Percentiles rank a stretch among this genome's conserved stretches.
These are phyloP conservation scores for Heliocidaris erythrogramma DNA, from an alignment of 35 echinoderm and acorn worm species.

Conservation along the genomic window DNA sequence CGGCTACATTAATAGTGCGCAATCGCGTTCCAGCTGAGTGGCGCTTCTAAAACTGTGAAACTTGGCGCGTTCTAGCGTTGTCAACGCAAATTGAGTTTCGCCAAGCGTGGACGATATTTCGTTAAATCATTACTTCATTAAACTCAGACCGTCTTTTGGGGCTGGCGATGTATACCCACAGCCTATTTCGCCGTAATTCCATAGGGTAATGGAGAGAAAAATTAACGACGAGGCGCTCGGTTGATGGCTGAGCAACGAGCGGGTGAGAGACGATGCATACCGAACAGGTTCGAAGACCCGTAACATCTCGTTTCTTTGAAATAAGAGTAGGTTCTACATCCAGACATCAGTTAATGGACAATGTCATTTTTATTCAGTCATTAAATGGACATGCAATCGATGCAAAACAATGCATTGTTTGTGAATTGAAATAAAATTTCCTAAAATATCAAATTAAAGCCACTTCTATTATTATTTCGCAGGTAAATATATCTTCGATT, in stretches of 20 bases:
- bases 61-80: conserved; percentile 32
- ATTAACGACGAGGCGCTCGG: conserved; percentile 9
- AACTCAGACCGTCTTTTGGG: conserved; percentile 28
- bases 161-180: not conserved
- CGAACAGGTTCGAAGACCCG: not conserved
- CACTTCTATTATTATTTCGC: not conserved
- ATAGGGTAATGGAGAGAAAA: conserved; percentile 41
- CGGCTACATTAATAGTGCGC: not conserved
- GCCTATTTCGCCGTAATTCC: conserved; percentile 27
- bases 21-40: conserved; percentile 24
- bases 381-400: not conserved
- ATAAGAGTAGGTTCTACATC: not conserved
- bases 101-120: conserved; percentile 43
- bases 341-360: not conserved
- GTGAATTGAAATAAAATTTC: not conserved
- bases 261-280: not conserved
- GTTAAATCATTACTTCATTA: conserved; percentile 53
- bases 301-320: not conserved
- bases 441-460: not conserved
- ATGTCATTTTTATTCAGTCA: not conserved
- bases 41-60: conserved; percentile 45
- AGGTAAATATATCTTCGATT: too few relatives aligned
- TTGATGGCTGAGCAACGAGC: not conserved
- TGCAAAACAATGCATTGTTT: not conserved
- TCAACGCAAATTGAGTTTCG: conserved; percentile 44